phyloP scores from a whole-genome alignment of 2,113 vertebrate species.

The Ophthalmolycus amberensis region DNA sequence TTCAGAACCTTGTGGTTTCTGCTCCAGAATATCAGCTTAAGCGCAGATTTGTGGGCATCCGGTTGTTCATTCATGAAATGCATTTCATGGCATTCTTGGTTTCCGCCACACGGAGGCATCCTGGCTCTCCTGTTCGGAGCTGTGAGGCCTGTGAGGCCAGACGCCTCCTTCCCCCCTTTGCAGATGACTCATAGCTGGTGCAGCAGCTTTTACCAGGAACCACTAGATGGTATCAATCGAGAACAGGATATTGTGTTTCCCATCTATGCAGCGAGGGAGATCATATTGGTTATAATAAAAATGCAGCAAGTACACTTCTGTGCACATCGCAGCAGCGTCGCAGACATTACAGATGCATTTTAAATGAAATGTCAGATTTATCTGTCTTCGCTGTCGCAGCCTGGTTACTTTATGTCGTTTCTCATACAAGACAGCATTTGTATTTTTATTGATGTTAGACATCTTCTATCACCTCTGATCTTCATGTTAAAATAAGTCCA shows the following conservation, averaged over 20 bases:
- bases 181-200: constrained; percentile 75
- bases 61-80: constrained; percentile 59
- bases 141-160: constrained; percentile 43
- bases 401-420: not conserved
- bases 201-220: constrained; percentile 55
- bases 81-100: constrained; percentile 11
- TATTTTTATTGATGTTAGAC: not conserved
- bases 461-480: not conserved
- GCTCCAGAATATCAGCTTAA: constrained; percentile 47
- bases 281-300: constrained; percentile 31
- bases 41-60: constrained; percentile 24
- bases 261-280: constrained; percentile 41
- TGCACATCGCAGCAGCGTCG: constrained; percentile 1
- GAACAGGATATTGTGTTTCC: constrained; percentile 73
- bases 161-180: constrained; percentile 36
- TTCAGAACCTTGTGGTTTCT: not conserved
- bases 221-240: constrained; percentile 73
- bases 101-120: constrained; percentile 65
- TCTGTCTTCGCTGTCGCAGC: not conserved
- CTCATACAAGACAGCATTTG: not conserved
- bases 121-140: constrained; percentile 29
- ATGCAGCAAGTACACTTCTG: not conserved
- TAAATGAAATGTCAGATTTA: constrained; percentile 10
- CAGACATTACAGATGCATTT: constrained; percentile 3
- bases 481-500: not conserved